Evolutionary conservation across 2,113 vertebrate genomes (phyloP).

Genomic region (Oryzias melastigma): DNA sequence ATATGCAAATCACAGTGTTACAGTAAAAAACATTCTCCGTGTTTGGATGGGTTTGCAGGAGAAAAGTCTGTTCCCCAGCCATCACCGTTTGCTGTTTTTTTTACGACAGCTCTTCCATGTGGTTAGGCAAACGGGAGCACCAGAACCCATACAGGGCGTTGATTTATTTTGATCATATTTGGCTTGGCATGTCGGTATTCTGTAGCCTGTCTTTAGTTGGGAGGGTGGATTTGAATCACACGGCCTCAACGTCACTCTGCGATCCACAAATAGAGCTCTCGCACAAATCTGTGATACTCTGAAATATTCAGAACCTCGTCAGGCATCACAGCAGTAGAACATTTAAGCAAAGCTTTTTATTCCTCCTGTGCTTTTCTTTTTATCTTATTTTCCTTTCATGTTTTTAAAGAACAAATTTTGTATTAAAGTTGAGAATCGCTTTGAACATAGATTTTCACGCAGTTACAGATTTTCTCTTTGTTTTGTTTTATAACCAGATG

Average conservation of each 20-base stretch:
- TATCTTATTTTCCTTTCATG: constrained; percentile 7
- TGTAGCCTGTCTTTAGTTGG: no score
- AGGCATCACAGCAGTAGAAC: constrained; percentile 16
- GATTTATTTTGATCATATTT: no score
- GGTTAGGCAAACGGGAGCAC: no score
- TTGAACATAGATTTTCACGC: no score
- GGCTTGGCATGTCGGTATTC: no score
- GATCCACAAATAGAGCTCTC: constrained; percentile 55
- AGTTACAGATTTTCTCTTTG: no score
- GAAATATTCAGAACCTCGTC: constrained; percentile 45
- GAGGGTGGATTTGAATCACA: neutral
- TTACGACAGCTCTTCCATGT: no score
- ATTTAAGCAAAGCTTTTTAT: constrained; percentile 7
- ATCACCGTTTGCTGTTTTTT: neutral
- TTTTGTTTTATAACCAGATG: no score
- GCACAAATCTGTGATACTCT: constrained; percentile 33
- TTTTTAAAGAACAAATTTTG: neutral
- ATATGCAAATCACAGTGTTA: constrained; percentile 29
- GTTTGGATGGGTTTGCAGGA: constrained; percentile 3
- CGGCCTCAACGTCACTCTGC: constrained; percentile 14
- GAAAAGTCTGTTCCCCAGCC: constrained; percentile 25
- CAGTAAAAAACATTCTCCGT: constrained; percentile 20
- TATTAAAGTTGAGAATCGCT: no score
- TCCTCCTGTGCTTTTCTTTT: constrained; percentile 3
- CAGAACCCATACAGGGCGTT: no score